Base-by-base conservation (phyloP, 2,797 vertebrate genomes). In the Aeoliscus strigatus region DNA sequence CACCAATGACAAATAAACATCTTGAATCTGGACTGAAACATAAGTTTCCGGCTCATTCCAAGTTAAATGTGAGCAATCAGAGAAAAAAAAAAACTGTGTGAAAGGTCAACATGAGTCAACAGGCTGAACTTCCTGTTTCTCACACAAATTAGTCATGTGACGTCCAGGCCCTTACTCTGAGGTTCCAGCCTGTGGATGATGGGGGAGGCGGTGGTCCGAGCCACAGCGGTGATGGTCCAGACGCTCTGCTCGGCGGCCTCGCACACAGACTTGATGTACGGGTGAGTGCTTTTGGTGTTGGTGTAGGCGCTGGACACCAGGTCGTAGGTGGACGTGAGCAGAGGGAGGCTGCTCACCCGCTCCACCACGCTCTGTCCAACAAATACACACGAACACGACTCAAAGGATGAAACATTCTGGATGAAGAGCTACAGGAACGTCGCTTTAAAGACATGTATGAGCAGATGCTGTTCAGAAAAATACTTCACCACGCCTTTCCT, bases 231-330 rank as follows among this genome's bases (percentile, higher is more conserved):
- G 79, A 95, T 79, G 0, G 86, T 90, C 56, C 86, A 90, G 41
- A 96, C 82, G 0, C 93, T 90, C 27, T 87, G 90, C 67, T 96
- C 94, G 0, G 93, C 93, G 0, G 83, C 90, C 81, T 94, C 93
- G 8, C 92, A 96, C 31, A 95, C 75, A 0, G 83, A 91, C 63
- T 81, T 90, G 76, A 96, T 66, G 64, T 87, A 94, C 0, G 93
- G 92, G 68, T 94, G 75, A 31, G 84, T 91, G 49, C 89, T 90
- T 70, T 95, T 94, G 17, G 93, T 94, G 75, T 33, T 84, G 40
- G 81, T 30, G 27, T 94, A 97, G 38, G 87, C 85, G 1, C 79
- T 82, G 44, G 80, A 91, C 59, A 96, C 84, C 41, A 94, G 62
- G 39, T 81, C 86, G 4, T 86, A 96, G 5, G 93, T 91, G 58